A percentile compares a stretch with the other conserved stretches of the same genome.
These are phyloP conservation scores for Myotis yumanensis DNA, from an alignment of 2,113 vertebrate species.

Conservation along the genomic window DNA sequence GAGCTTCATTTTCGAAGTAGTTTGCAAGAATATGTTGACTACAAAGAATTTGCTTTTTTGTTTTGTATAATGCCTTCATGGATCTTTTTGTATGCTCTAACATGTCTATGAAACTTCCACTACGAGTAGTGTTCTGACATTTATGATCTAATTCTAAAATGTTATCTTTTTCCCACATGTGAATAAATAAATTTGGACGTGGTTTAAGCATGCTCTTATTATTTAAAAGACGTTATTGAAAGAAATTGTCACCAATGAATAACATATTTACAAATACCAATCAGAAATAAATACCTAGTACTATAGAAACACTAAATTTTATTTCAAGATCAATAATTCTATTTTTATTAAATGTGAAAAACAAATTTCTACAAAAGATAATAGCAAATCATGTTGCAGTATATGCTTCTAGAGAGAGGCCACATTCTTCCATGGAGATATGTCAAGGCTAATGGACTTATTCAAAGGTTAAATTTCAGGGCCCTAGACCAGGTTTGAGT, in stretches of 20 bases:
- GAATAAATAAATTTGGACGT: slow-evolving; percentile 44
- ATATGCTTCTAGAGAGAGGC: slow-evolving; percentile 44
- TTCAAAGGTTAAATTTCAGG: slow-evolving; percentile 57
- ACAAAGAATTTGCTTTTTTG: not conserved
- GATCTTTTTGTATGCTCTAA: not conserved
- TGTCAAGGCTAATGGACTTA: slow-evolving; percentile 45
- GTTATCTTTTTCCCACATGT: not conserved
- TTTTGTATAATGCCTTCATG: not conserved
- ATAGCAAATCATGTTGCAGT: not conserved
- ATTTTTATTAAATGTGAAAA: slow-evolving; percentile 41
- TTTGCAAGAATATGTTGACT: not conserved
- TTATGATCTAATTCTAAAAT: slow-evolving; percentile 27
- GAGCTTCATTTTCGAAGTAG: not conserved
- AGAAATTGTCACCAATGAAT: slow-evolving; percentile 7
- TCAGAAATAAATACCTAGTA: slow-evolving; percentile 30
- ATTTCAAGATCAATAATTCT: slow-evolving; percentile 27
- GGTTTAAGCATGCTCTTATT: not conserved
- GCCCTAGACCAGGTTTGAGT: slow-evolving; percentile 49
- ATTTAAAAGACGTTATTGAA: slow-evolving; percentile 33
- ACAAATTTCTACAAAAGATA: not conserved
- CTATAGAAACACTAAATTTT: slow-evolving; percentile 44
- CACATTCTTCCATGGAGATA: not conserved
- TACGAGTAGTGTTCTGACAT: not conserved
- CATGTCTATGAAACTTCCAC: not conserved
- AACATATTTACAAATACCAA: not conserved